Base-by-base conservation (phyloP, 2,888 invertebrate species). In the Sphaerophoria taeniata region DNA sequence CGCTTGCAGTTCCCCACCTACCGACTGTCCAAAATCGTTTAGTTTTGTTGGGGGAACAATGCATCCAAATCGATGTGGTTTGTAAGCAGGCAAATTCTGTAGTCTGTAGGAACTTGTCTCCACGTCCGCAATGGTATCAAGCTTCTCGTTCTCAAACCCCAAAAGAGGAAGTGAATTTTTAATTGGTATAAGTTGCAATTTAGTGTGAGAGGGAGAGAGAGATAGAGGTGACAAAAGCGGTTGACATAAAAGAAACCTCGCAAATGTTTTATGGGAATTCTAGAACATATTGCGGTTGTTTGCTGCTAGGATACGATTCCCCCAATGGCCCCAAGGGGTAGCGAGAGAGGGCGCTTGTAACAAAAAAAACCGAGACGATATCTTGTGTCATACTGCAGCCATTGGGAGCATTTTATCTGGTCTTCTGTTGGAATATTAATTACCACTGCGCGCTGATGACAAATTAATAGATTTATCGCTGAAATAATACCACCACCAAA, bases 401-500 rank as follows among this genome's bases (percentile, higher is more conserved):
- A 49, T 39, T 76, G 80, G 75, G 84, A 84, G 16, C 71, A 72
- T 63, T 63, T 76, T 79, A 80, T 79, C 74, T 47, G 33, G 43
- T 53, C 47, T 51, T 39, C 47, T 61, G 71, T 71, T 82, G 74
- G 86, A 72, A 82, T 82, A 86, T 86, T 86, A 86, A 86, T 86
- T 86, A 82, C 82, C 49, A 51, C 60, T 55, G 74, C 36, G 74
- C 65, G 14, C n/a, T 72, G 82, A 74, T 86, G 86, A 86, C 86
- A 86, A 86, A 86, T 86, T 86, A 82, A 86, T 86, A 78, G 86
- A 86, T 86, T 60, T 82, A 82, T 82, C 82, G 76, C 34, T 73
- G 78, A 82, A 82, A 82, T 82, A 67, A 72, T 74, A 61, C 39
- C 74, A 34, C 56, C 12, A 43, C 43, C 24, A 2, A 43, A 43